Base-by-base conservation (phyloP, 2,888 invertebrate species). In the Hybos culiciformis region DNA sequence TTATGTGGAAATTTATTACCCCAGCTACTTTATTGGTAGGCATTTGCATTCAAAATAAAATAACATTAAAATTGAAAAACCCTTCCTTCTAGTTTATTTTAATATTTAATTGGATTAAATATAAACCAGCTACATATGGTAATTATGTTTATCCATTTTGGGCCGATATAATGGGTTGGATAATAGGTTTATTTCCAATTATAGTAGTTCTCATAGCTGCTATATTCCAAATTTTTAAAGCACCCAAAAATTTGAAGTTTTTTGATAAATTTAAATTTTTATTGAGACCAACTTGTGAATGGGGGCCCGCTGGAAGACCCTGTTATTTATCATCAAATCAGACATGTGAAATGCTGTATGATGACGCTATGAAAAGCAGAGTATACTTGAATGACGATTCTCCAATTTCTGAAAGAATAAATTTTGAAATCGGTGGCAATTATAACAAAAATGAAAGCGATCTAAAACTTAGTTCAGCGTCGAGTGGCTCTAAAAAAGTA, bases 91-190 rank as follows among this genome's bases (percentile, higher is more conserved):
- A 80, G 80, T 82, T 81, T 54, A 80, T 85, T 48, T 64, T 84
- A 44, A 75, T 81, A 47, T 83, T 84, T 65, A 83, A 83, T 62
- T 80, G 82, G 82, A 74, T 83, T 39, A 80, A 83, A 56, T 83
- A 83, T 58, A 77, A 77, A 51, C 83, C 83, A 1, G 75, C 82
- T 1, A 76, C 72, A 1, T 80, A 80, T 54, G 83, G 80, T 0
- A 69, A 74, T 48, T 85, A 84, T 57, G 72, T 78, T n/a, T 86
- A 84, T 57, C 86, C 86, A 2, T 66, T 71, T 56, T 85, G 83
- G 84, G 85, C 85, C 0, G 78, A 84, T 56, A 75, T 74, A 0
- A 72, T 83, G 3, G 86, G 86, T 8, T 85, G 84, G 83, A 66
- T 75, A 1, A 63, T 85, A 37, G 81, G 85, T 1, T 70, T 83